Evolutionary conservation across 2,113 vertebrate species (phyloP).

Genomic region (Calidris pygmaea): DNA sequence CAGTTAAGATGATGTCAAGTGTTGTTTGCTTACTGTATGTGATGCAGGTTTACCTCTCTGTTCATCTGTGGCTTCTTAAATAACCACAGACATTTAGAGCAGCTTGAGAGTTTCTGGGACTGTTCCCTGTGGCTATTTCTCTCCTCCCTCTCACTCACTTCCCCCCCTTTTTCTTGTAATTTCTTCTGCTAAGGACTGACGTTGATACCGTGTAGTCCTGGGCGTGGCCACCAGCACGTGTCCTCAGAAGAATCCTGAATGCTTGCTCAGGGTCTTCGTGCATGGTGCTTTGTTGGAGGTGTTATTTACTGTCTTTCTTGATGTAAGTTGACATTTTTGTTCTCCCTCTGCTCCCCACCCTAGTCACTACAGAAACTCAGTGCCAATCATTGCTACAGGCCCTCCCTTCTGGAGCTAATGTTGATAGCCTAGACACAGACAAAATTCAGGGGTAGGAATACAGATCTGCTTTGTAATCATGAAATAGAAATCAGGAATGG

Average conservation of each 20-base stretch:
- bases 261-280: not conserved
- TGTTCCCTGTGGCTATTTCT: not conserved
- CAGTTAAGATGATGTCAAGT: not conserved
- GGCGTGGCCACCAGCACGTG: not conserved
- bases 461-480: not conserved
- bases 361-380: not conserved
- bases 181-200: not conserved
- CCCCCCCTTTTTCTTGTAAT: accelerated
- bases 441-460: not conserved
- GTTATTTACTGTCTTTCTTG: not conserved
- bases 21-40: not conserved
- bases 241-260: not conserved
- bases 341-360: not conserved
- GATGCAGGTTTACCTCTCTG: not conserved
- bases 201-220: not conserved
- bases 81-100: not conserved
- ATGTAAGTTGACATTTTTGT: not conserved
- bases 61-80: not conserved
- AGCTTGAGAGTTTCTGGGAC: not conserved
- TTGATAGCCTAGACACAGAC: not conserved
- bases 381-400: accelerated
- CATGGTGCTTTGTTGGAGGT: not conserved
- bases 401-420: not conserved
- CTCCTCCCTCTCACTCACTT: not conserved
- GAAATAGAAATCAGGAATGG: not conserved